Evolutionary conservation across 2,888 invertebrate genomes (phyloP), one percentile per base, ranked within the genome.

Genomic region (Encarsia formosa): DNA sequence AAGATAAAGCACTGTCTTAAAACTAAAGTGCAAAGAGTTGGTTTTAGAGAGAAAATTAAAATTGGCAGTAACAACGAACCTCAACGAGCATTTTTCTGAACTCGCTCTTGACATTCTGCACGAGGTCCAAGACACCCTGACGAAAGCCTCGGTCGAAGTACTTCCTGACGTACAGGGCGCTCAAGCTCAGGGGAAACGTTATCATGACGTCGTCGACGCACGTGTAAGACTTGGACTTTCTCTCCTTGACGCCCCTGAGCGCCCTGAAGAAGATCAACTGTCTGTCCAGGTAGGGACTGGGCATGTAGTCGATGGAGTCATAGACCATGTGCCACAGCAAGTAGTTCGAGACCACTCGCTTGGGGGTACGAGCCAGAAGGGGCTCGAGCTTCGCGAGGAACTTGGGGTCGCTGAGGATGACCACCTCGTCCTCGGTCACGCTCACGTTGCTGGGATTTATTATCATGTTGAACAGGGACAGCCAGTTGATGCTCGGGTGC

Each of bases 91-190:
- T 91, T 61, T 87, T 82, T 55, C 83, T 81, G 76, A 94, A 94
- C 62, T 91, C 86, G 49, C 79, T 77, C 56, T 88, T 82, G 61
- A 96, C 91, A 63, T 90, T 87, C 47, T 81, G 78, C 0, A 93
- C 92, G 88, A 94, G 91, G 72, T 91, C 89, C 57, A 88, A 71
- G 1, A 91, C 92, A 60, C 84, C 86, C 42, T 83, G 80, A 70
- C 91, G 88, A 0, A 91, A 87, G 48, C 87, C 83, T 69, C 91
- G 86, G 62, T 90, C 84, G 77, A 93, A 93, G 71, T 89, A 87
- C 68, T 88, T 87, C 49, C 87, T 80, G 6, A 92, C 90, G 74
- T 93, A 94, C 6, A 92, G 79, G 11, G 92, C 87, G 32, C 91
- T 91, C 22, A 87, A 83, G 11, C 87, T 84, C 50, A 86, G 82